Evolutionary conservation across 2,797 vertebrate genomes (phyloP).

Genomic region (Pyrrhura leucotis): DNA sequence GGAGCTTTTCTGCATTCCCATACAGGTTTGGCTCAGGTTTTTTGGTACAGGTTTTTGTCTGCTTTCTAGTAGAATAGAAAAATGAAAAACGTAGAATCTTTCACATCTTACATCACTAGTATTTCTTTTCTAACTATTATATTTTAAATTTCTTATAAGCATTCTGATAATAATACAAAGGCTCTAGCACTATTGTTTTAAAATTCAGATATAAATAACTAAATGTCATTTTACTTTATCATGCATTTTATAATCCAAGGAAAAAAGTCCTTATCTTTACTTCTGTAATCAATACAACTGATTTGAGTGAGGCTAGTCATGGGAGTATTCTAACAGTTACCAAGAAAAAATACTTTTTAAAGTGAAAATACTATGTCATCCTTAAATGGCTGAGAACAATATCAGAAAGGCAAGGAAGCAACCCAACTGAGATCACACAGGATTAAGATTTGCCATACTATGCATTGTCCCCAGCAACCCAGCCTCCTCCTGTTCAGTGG

Average conservation of each 20-base stretch:
- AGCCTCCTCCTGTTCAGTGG: not conserved
- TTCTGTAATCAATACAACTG: not conserved
- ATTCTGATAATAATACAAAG: not conserved
- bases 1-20: fast-evolving
- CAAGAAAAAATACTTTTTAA: not conserved
- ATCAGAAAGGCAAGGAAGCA: not conserved
- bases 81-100: not conserved
- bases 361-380: not conserved
- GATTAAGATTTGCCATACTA: not conserved
- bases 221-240: not conserved
- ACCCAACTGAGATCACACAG: fast-evolving
- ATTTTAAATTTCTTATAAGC: not conserved
- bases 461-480: not conserved
- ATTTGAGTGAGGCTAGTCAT: not conserved
- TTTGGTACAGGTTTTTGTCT: not conserved
- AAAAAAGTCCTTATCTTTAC: not conserved
- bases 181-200: fast-evolving
- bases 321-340: not conserved
- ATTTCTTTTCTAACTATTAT: not conserved
- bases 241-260: not conserved
- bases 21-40: not conserved
- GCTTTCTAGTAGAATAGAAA: not conserved
- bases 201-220: not conserved
- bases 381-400: not conserved
- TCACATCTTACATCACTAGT: not conserved